A percentile compares a stretch with the other conserved stretches of the same genome.
Conservation (phyloP, 2,888 invertebrate species). For the Diogma glabrata region DNA sequence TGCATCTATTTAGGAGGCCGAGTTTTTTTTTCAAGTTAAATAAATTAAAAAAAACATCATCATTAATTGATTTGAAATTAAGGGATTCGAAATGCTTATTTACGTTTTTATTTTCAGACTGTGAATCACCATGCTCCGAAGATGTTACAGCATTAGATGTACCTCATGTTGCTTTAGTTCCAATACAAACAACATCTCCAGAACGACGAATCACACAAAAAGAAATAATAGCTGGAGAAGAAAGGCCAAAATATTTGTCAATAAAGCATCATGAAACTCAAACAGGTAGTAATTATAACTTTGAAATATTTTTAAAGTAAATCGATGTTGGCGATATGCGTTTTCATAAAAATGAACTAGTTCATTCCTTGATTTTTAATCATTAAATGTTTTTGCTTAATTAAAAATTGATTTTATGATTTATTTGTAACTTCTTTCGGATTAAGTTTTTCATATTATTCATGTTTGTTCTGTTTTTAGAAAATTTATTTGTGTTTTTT, state of each 20-base stretch:
- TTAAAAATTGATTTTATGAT: too few relatives aligned
- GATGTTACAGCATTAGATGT: slow-evolving; percentile 31
- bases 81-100: background rate
- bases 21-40: too few relatives aligned
- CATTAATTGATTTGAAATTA: too few relatives aligned
- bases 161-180: slow-evolving; percentile 34
- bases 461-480: too few relatives aligned
- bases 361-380: background rate
- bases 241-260: slow-evolving; percentile 42
- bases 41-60: too few relatives aligned
- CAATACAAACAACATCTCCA: slow-evolving; percentile 36
- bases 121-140: slow-evolving; percentile 31
- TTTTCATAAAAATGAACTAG: background rate
- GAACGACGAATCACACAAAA: slow-evolving; percentile 41
- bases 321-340: background rate
- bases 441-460: too few relatives aligned
- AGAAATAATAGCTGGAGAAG: slow-evolving; percentile 53
- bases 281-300: slow-evolving; percentile 15
- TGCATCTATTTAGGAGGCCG: too few relatives aligned
- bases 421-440: too few relatives aligned
- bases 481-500: too few relatives aligned
- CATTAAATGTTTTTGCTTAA: too few relatives aligned
- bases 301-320: background rate
- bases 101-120: slow-evolving; percentile 25
- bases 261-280: slow-evolving; percentile 16